Conservation (phyloP, 53 echinoderm and acorn worm genomes). For the Apostichopus leukothele region DNA sequence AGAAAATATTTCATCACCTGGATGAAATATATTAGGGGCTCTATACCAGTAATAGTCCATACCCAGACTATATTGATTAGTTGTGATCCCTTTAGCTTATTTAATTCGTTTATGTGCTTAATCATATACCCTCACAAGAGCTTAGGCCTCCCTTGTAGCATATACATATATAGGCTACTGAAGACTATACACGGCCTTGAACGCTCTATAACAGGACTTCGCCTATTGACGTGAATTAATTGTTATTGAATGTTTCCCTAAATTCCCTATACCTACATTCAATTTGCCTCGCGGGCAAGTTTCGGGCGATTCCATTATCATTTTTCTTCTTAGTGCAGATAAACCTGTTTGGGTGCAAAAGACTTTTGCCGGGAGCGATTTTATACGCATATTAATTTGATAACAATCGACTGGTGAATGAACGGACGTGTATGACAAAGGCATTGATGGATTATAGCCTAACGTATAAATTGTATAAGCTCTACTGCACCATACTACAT, state of each 20-base stretch:
- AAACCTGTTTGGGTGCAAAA: neutral
- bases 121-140: neutral
- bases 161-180: neutral
- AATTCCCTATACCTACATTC: neutral
- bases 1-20: too few species aligned
- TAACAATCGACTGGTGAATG: neutral
- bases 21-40: too few species aligned
- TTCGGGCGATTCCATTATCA: constrained; percentile 1
- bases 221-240: neutral
- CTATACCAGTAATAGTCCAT: neutral
- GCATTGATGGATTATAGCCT: neutral
- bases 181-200: constrained; percentile 1
- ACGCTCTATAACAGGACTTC: neutral
- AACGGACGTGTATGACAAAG: neutral
- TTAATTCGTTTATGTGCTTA: neutral
- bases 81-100: neutral
- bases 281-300: neutral
- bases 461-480: neutral
- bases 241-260: neutral
- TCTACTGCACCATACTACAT: neutral
- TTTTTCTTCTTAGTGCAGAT: neutral
- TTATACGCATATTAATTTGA: constrained; percentile 25
- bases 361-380: constrained; percentile 17
- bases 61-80: neutral
- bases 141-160: neutral